Base-by-base conservation (phyloP, 2,888 invertebrate species). In the Eurytoma californica region DNA sequence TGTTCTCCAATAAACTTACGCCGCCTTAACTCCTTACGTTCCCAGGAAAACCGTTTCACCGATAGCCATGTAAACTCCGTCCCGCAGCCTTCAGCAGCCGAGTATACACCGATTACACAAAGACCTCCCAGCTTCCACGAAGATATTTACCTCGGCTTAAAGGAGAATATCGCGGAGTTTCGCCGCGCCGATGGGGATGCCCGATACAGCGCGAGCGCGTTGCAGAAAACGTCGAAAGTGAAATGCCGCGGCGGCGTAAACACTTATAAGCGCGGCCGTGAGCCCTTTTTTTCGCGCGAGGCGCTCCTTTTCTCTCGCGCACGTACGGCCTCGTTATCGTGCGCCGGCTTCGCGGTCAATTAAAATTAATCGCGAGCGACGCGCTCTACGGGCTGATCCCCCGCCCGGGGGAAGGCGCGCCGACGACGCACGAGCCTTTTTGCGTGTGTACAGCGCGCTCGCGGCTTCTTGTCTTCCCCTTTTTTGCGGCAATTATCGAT, bases 361-460 rank as follows among this genome's bases (percentile, higher is more conserved):
- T 80, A 80, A 80, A 77, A 80, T 80, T 80, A 78, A 80, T 77
- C 77, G 72, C 65, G 68, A 78, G 73, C 70, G 72, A n/a, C 69
- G 58, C 16, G 18, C n/a, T 57, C 39, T 60, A 14, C 51, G 4
- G 30, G 12, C 55, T 13, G 30, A 14, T 14, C 13, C n/a, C 7
- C 47, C 5, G 20, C 14, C 12, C 2, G 53, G 14, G 9, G 20
- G 20, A 28, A 12, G 28, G 18, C 58, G 51, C 47, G 47, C 4
- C 24, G 13, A 20, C 2, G 60, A 60, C 24, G 13, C 14, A 13
- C 14, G 53, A 12, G 53, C n/a, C 14, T 53, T 39, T 14, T 53
- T n/a, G 53, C 53, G 53, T 53, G 53, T 53, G 16, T 9, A 39
- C 9, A 39, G 9, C 39, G 39, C 7, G 24, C 24, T 24, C 24